A percentile compares a stretch with the other conserved stretches of the same genome.
These are phyloP conservation scores for Cancer borealis DNA, from an alignment of 2,888 invertebrate genomes.

Conservation along the genomic window DNA sequence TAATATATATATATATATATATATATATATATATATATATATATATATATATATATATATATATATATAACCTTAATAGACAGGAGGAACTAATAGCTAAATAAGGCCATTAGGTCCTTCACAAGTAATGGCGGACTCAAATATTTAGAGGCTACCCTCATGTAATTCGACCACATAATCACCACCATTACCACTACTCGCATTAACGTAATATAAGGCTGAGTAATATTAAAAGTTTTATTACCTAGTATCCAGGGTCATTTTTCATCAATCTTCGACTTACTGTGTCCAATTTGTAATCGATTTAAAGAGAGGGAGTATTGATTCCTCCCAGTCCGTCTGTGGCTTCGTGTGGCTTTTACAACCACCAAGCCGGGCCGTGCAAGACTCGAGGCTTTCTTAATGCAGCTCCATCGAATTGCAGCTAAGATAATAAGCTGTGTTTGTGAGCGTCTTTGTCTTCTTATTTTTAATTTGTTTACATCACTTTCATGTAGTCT, in stretches of 20 bases:
- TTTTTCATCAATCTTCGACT: slow-evolving; percentile 40
- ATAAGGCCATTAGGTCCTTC: not conserved
- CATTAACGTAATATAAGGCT: slow-evolving; percentile 34
- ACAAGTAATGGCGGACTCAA: not conserved
- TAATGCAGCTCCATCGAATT: not conserved
- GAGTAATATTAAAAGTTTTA: slow-evolving; percentile 27
- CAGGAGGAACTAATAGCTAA: not conserved
- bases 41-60: not conserved
- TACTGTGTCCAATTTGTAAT: slow-evolving; percentile 34
- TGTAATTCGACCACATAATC: not conserved
- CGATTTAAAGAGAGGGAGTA: not conserved
- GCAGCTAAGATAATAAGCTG: not conserved
- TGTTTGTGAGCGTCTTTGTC: not conserved
- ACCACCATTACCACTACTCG: not conserved
- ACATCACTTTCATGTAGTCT: not conserved
- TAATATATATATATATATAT: not conserved
- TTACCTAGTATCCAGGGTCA: not conserved
- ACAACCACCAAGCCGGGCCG: too few relatives aligned
- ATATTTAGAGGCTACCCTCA: not conserved
- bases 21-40: not conserved
- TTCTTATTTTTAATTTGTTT: not conserved
- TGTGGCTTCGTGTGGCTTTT: not conserved
- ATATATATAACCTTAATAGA: not conserved
- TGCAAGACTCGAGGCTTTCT: not conserved
- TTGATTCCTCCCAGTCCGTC: not conserved